phyloP scores from a whole-genome alignment of 1,140 invertebrate genomes.

The Dysdera silvatica region DNA sequence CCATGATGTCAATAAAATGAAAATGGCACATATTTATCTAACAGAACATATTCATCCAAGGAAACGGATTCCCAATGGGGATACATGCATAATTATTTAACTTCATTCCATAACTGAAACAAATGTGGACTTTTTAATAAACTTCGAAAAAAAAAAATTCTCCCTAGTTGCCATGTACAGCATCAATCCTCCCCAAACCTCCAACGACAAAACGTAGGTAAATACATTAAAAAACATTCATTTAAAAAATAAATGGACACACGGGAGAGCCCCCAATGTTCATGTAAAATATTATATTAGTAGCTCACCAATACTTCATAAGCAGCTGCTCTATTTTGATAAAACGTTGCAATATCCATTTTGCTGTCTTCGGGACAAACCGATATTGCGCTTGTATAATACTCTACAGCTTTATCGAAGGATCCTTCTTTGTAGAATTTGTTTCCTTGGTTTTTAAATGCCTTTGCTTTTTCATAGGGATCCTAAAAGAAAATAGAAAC shows the following conservation, averaged over 20 bases:
- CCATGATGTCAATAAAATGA: no score
- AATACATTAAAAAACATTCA: background rate
- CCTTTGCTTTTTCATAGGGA: constrained; percentile 60
- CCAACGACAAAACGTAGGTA: background rate
- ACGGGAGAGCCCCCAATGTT: no score
- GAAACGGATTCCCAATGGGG: no score
- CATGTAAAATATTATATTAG: background rate
- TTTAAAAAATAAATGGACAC: background rate
- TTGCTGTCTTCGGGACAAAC: constrained; percentile 65
- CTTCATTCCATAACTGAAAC: no score
- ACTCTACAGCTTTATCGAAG: constrained; percentile 76
- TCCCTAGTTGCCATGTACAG: no score
- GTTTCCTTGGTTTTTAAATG: constrained; percentile 79
- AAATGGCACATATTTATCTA: no score
- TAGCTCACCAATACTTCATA: constrained; percentile 73
- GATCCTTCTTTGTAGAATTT: constrained; percentile 72
- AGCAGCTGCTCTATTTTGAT: constrained; percentile 90
- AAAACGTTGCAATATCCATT: constrained; percentile 75
- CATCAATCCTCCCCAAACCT: no score
- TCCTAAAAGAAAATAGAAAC: constrained; percentile 45
- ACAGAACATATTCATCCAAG: no score
- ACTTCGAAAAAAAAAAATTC: no score
- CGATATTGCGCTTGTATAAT: constrained; percentile 81
- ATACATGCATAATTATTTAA: no score
- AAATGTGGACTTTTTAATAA: no score